Base-by-base conservation (phyloP, 2,888 invertebrate species). In the Amblyteles armatorius region DNA sequence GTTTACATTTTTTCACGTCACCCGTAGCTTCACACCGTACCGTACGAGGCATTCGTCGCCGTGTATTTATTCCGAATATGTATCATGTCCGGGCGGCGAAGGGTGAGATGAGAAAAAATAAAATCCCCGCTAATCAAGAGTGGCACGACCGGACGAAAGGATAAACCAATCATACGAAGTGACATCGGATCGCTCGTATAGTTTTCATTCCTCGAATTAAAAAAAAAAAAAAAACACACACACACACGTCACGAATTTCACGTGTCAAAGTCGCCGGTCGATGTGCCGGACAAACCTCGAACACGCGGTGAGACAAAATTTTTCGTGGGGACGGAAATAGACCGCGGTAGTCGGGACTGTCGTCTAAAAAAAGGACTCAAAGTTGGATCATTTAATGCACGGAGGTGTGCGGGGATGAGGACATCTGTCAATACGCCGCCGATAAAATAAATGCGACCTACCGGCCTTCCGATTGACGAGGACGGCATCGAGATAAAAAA, bases 1-100 rank as follows among this genome's bases (percentile, higher is more conserved):
- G 82, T 87, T 85, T 84, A 82, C 76, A 86, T 86, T 86, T 87
- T 82, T 87, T 68, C 72, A 65, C 78, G 69, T 82, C 78, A 81
- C 82, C 9, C 40, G 40, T 40, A 76, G 84, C 80, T 83, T 80
- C 77, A 79, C 82, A 83, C 80, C 81, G 2, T 78, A 83, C 82
- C 82, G 76, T 67, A 77, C 57, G 79, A 69, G 40, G 44, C 9
- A 57, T 71, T 44, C 19, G 29, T n/a, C 40, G 67, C 36, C 36
- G 1, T n/a, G 67, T 67, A 82, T 76, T 63, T 82, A 86, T 79
- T 74, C 67, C 81, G 72, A 74, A 82, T 77, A 76, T 63, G 79
- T 77, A 82, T 85, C 79, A 77, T 80, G 72, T 40, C 71, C 71
- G 29, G 48, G 71, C 74, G 57, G 71, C 67, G 67, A 55, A 57